Conservation (phyloP, 2,888 invertebrate species). For the Tipula helvola region DNA sequence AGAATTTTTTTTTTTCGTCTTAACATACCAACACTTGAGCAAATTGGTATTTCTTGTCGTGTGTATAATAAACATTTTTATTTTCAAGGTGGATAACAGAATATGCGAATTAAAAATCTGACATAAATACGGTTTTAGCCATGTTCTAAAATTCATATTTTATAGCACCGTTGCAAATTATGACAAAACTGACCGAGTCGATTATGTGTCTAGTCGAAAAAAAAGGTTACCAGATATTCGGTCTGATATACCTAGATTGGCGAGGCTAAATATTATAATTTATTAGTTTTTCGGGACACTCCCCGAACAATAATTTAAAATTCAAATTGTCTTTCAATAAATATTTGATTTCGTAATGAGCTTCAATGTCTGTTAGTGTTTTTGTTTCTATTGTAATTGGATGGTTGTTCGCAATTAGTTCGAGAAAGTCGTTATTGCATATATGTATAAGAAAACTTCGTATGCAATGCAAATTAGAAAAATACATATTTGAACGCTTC, state of each 20-base stretch:
- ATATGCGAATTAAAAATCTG: neutral
- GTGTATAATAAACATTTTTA: neutral
- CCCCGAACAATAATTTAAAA: neutral
- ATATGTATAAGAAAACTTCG: neutral
- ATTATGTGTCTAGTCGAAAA: neutral
- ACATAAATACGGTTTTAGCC: neutral
- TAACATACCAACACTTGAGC: neutral
- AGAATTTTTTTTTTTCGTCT: neutral
- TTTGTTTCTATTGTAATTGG: neutral
- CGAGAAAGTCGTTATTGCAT: neutral
- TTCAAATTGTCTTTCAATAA: neutral
- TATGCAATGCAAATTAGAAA: neutral
- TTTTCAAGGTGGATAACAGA: neutral
- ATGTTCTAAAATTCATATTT: neutral
- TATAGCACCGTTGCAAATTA: neutral
- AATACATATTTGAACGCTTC: neutral
- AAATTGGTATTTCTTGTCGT: neutral
- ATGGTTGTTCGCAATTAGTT: neutral
- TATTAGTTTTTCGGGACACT: slow-evolving; percentile 4
- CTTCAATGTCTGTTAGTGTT: neutral
- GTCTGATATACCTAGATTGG: neutral
- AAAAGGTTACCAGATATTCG: neutral
- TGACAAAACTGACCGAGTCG: neutral
- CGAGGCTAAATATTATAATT: neutral
- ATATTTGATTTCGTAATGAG: neutral